Evolutionary conservation across 2,113 vertebrate species (phyloP), one percentile per base, ranked within the genome.

Genomic region (Antechinus flavipes): DNA sequence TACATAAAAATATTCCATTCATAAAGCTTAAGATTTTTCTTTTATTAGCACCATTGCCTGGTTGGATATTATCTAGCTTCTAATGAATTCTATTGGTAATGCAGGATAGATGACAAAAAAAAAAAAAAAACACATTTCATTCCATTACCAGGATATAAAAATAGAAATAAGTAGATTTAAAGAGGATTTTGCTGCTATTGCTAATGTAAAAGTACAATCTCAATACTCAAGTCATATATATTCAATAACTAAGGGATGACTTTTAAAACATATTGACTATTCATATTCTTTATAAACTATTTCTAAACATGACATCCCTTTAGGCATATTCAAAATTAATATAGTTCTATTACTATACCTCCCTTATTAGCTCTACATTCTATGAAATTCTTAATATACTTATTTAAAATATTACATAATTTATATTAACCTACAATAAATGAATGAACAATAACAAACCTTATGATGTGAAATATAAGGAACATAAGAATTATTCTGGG

Each of bases 151-250:
- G 93, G 97, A 97, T 97, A 98, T 97, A 97, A 98, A 98, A 98
- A 98, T 98, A 98, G 98, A 98, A 98, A 98, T 98, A 98, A 98
- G 98, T 96, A 98, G 98, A 98, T 98, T 98, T 98, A 98, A 98
- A 98, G 98, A 98, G 98, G 98, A 98, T 98, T 98, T 98, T 95
- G 95, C 94, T 96, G 95, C 97, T 98, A 98, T 97, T 97, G 96
- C 96, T 94, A 97, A 98, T 97, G 97, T 97, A 91, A 98, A 98
- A 97, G 98, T 97, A 98, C 95, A 97, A 98, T 97, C 97, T 97
- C 89, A 97, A 97, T 92, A 93, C 94, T 97, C 96, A 94, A 94
- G 92, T 92, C 0, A 42, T 96, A 96, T 97, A 96, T 95, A 98
- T 97, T 95, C 90, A 97, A 97, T 97, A 98, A 23, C 26, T 84